Conservation (phyloP, 2,113 vertebrate species). For the Thamnophis sirtalis region DNA sequence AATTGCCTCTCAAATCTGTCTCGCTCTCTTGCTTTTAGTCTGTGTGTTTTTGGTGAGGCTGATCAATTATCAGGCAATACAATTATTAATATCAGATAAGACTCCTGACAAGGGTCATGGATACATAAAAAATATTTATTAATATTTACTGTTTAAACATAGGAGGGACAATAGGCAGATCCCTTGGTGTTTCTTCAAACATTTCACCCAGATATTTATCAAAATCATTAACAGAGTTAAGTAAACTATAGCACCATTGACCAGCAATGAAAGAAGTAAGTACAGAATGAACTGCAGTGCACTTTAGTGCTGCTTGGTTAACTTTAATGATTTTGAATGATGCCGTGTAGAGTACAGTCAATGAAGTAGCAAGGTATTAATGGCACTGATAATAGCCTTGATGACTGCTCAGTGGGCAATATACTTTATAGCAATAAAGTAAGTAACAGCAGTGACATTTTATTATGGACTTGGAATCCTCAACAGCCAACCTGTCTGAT, state of each 20-base stretch:
- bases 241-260: slow-evolving; percentile 4
- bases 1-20: background rate
- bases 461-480: background rate
- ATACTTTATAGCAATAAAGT: background rate
- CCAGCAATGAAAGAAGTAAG: slow-evolving; percentile 3
- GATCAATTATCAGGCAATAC: background rate
- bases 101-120: background rate
- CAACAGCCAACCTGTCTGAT: background rate
- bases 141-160: background rate
- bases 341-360: background rate
- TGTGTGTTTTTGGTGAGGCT: background rate
- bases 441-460: background rate
- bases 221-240: slow-evolving; percentile 9
- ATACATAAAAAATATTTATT: background rate
- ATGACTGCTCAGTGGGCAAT: slow-evolving; percentile 11
- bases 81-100: background rate
- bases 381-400: background rate
- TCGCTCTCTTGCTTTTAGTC: background rate
- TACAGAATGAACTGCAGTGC: slow-evolving; percentile 1
- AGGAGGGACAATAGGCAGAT: background rate
- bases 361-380: slow-evolving; percentile 24
- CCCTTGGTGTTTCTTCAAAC: background rate
- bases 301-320: slow-evolving; percentile 22
- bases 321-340: slow-evolving; percentile 24
- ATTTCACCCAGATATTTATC: background rate